A percentile compares a stretch with the other conserved stretches of the same genome.
These are phyloP conservation scores for Tinea semifulvella DNA, from an alignment of 2,888 invertebrate genomes.

Conservation along the genomic window DNA sequence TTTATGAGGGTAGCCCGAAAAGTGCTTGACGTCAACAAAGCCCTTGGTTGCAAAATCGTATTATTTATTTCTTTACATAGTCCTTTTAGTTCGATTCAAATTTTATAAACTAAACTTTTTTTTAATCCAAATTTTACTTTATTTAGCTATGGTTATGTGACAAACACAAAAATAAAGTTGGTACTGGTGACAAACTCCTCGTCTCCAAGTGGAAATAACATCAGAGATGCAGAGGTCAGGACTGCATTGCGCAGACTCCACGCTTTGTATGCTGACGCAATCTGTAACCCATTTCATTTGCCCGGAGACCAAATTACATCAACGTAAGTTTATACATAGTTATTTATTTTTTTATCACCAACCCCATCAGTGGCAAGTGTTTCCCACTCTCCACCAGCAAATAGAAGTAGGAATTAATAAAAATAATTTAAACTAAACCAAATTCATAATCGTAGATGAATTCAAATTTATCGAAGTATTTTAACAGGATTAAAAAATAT, in stretches of 20 bases:
- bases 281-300: constrained; percentile 96
- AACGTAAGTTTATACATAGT: constrained; percentile 67
- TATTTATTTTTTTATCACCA: neutral
- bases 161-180: constrained; percentile 96
- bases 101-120: too few species aligned
- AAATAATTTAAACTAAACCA: too few species aligned
- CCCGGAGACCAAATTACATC: constrained; percentile 91
- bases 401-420: too few species aligned
- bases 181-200: constrained; percentile 92
- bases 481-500: too few species aligned
- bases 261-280: constrained; percentile 90
- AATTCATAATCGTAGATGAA: too few species aligned
- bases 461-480: too few species aligned
- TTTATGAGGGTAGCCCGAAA: too few species aligned
- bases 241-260: constrained; percentile 88
- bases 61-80: too few species aligned
- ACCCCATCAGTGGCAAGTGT: too few species aligned
- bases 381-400: too few species aligned
- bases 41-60: too few species aligned
- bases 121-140: constrained; percentile 1
- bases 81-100: neutral
- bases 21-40: too few species aligned
- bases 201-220: constrained; percentile 86
- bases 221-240: constrained; percentile 94
- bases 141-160: constrained; percentile 91